A percentile compares a stretch with the other conserved stretches of the same genome.
Evolutionary conservation across 1,140 invertebrate species (phyloP).

Genomic region (Anoplophora glabripennis): DNA sequence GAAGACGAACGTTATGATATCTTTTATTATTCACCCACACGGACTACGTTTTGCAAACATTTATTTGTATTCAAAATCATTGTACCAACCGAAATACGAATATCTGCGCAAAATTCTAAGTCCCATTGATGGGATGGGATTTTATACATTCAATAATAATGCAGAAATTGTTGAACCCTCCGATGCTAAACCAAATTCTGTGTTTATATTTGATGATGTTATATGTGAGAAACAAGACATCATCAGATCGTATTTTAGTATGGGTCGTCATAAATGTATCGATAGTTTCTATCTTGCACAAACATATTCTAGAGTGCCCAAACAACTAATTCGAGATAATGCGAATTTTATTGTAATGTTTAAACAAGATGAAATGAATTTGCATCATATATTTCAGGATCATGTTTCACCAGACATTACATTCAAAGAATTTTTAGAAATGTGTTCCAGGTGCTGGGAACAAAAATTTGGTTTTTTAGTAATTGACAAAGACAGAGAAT

Average conservation of each 20-base stretch:
- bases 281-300: constrained; percentile 34
- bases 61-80: constrained; percentile 1
- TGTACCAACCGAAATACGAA: constrained; percentile 8
- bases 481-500: constrained; percentile 39
- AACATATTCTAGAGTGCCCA: constrained; percentile 46
- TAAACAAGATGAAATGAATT: constrained; percentile 48
- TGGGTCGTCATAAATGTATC: constrained; percentile 28
- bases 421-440: constrained; percentile 40
- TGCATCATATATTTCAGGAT: constrained; percentile 47
- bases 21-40: background rate
- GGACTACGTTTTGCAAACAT: constrained; percentile 6
- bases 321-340: constrained; percentile 49
- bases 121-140: too few relatives aligned
- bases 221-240: constrained; percentile 42
- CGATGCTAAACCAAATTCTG: constrained; percentile 30
- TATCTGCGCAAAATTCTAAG: background rate
- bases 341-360: constrained; percentile 46
- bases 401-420: constrained; percentile 46
- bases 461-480: constrained; percentile 36
- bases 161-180: background rate
- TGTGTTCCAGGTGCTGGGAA: constrained; percentile 41
- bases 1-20: constrained; percentile 5
- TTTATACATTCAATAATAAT: too few relatives aligned
- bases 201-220: constrained; percentile 46
- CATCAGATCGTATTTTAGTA: constrained; percentile 42